Base-by-base conservation (phyloP, 1,140 invertebrate species). In the Drosophila sucinea region DNA sequence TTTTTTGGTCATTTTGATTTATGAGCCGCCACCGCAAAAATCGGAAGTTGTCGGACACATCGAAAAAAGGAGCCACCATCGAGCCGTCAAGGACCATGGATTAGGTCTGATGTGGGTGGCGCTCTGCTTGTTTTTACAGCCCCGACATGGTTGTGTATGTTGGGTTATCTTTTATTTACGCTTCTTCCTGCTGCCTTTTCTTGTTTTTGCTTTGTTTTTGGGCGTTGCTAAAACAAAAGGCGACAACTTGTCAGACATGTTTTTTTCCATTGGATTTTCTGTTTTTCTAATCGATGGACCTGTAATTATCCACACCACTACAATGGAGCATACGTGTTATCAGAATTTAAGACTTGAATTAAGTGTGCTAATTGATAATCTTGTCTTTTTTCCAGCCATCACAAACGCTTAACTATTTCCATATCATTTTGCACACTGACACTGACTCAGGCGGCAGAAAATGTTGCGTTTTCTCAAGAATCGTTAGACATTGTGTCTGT, bases 401-500 rank as follows among this genome's bases (percentile, higher is more conserved):
- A 54, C 55, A 71, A 62, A 58, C 78, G 44, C 25, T 51, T 67
- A 58, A 65, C 73, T 68, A 44, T 68, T 74, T 61, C 41, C 67
- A 89, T 74, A 67, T 82, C 77, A 73, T 81, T 87, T 85, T 83
- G 76, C 83, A 87, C 76, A 64, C 40, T 55, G 60, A 63, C 57
- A 60, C 56, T 55, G 51, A 70, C 67, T 55, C 38, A 73, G 60
- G 73, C 66, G 73, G 54, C 58, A 40, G 44, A 80, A 87, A 89
- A 87, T 87, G 84, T 70, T 84, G 70, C 84, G 84, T 58, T 87
- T 87, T 69, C 84, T 87, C 60, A 89, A 87, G 68, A 87, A 84
- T 57, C 84, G 80, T 63, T 89, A 87, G 84, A 66, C 51, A 64
- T 60, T 56, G 54, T 29, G 71, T 60, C 64, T 68, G 73, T 56